phyloP scores from a whole-genome alignment of 2,888 invertebrate species.

The Lobophora halterata region DNA sequence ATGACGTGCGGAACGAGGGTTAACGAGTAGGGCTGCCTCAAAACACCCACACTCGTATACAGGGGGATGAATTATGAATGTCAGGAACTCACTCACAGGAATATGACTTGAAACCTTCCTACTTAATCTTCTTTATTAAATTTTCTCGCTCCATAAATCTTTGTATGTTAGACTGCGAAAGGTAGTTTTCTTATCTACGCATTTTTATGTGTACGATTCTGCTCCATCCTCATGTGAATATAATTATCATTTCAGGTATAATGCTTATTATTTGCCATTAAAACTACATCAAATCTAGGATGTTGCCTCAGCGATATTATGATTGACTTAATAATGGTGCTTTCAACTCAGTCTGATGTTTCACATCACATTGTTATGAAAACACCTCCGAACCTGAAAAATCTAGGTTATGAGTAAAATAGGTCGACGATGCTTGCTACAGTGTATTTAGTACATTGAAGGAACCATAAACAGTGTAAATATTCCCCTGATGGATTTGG shows the following conservation, averaged over 20 bases:
- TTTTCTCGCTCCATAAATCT: slow-evolving; percentile 18
- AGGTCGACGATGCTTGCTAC: background rate
- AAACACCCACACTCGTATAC: slow-evolving; percentile 16
- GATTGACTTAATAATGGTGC: slow-evolving; percentile 3
- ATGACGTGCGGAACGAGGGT: slow-evolving; percentile 25
- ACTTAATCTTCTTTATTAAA: slow-evolving; percentile 30
- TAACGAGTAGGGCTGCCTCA: slow-evolving; percentile 25
- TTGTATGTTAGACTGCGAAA: too few species aligned
- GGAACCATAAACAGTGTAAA: slow-evolving; percentile 1
- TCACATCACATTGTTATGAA: background rate
- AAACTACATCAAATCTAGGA: slow-evolving; percentile 6
- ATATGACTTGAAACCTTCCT: slow-evolving; percentile 23
- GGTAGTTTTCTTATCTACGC: slow-evolving; percentile 2
- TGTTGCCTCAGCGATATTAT: background rate
- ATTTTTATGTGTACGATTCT: background rate
- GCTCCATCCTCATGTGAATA: slow-evolving; percentile 3
- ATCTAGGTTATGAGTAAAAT: slow-evolving; percentile 1
- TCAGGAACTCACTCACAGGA: slow-evolving; percentile 19
- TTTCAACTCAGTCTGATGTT: background rate
- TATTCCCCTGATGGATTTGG: slow-evolving; percentile 24
- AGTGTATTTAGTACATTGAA: background rate
- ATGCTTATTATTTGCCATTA: slow-evolving; percentile 5
- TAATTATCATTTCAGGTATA: slow-evolving; percentile 1
- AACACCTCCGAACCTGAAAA: background rate
- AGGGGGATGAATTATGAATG: slow-evolving; percentile 24